A percentile compares a stretch with the other conserved stretches of the same genome.
These are phyloP conservation scores for Sphinx pinastri DNA, from an alignment of 2,888 invertebrate species.

Conservation along the genomic window DNA sequence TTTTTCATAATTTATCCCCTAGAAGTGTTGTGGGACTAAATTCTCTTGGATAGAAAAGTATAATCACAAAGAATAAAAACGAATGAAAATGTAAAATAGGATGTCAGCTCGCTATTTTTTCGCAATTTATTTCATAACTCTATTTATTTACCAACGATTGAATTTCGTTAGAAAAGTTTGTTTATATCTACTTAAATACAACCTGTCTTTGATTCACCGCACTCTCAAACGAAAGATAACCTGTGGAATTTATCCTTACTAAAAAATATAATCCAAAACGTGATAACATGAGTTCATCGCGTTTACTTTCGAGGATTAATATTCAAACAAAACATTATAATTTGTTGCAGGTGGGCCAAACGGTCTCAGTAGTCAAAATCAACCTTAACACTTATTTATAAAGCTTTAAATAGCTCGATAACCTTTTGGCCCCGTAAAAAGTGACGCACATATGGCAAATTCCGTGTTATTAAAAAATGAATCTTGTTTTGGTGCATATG, in stretches of 20 bases:
- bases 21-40: no score
- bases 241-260: neutral
- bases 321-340: conserved; percentile 8
- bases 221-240: neutral
- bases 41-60: no score
- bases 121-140: no score
- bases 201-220: no score
- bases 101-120: no score
- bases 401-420: neutral
- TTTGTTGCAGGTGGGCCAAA: neutral
- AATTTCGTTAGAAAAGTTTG: no score
- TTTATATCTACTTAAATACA: no score
- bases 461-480: neutral
- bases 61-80: no score
- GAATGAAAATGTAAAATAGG: no score
- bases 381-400: neutral
- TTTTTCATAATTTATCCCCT: no score
- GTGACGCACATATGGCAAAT: neutral
- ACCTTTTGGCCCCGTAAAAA: neutral
- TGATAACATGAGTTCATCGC: conserved; percentile 1
- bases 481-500: conserved; percentile 1
- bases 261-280: neutral
- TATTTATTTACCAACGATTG: no score
- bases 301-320: conserved; percentile 2
- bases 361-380: neutral